These are phyloP conservation scores for Hybognathus amarus DNA, from an alignment of 2,797 vertebrate genomes.

Conservation along the genomic window DNA sequence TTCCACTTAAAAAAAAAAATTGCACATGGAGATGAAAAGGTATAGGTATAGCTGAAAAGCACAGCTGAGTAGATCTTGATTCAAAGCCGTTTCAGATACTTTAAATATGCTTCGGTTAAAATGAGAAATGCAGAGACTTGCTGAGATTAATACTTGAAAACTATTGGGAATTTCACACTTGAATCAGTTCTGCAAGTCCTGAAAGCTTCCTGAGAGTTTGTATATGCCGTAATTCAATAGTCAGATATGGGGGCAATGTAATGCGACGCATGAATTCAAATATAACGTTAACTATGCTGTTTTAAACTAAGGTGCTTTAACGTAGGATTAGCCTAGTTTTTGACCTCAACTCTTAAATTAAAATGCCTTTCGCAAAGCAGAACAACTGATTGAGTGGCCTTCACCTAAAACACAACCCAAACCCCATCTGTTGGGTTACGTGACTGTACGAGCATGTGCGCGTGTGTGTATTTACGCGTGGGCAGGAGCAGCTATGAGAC, in stretches of 20 bases:
- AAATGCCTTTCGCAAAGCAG: slow-evolving; percentile 76
- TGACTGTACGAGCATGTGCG: slow-evolving; percentile 54
- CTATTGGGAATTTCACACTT: slow-evolving; percentile 12
- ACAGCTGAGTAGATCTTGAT: background rate
- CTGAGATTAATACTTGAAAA: background rate
- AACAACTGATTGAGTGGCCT: slow-evolving; percentile 68
- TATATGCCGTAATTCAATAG: background rate
- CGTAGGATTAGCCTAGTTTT: slow-evolving; percentile 73
- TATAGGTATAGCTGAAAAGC: background rate
- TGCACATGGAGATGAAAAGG: background rate
- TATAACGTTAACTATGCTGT: slow-evolving; percentile 54
- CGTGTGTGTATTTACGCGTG: slow-evolving; percentile 49
- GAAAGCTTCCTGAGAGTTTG: background rate
- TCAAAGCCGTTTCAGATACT: slow-evolving; percentile 4
- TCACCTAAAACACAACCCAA: slow-evolving; percentile 71
- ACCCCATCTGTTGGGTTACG: slow-evolving; percentile 76
- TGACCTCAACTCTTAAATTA: slow-evolving; percentile 81
- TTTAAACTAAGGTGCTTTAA: slow-evolving; percentile 74
- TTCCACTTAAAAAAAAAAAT: background rate
- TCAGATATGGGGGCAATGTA: background rate
- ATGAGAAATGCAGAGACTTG: background rate
- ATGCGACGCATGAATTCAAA: background rate
- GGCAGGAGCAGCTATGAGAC: slow-evolving; percentile 55
- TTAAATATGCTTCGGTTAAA: slow-evolving; percentile 13
- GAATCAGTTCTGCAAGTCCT: background rate